Evolutionary conservation across 92 coral and sea anemone species (phyloP), one percentile per base, ranked within the genome.

Genomic region (Epizoanthus rinbou): DNA sequence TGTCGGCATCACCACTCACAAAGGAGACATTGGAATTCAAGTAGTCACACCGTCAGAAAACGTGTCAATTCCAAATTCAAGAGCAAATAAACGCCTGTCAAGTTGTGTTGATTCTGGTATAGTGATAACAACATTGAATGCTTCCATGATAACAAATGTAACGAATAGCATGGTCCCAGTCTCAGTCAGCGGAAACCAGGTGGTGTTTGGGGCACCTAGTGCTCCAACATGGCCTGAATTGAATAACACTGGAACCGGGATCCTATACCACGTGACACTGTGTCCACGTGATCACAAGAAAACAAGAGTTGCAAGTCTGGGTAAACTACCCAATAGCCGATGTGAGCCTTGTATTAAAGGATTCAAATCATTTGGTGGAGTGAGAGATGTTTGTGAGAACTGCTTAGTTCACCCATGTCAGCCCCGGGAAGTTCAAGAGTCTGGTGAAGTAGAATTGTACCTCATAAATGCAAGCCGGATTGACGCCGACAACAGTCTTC

Each of bases 191-290:
- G 90, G 67, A 3, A 18, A 84, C 19, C 64, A 62, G 17, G 70
- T 91, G 15, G 64, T 89, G 13, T 65, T 91, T 39, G 95, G 95
- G 15, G 57, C 75, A 10, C 95, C 92, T 0, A 78, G 63, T 52
- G 31, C 65, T 19, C 81, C 57, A 59, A 79, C 89, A 5, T 92
- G 95, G 95, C 90, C 92, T 1, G 78, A 8, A 16, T 21, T 50
- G 19, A 50, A 25, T 14, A 79, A 82, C 63, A 25, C 70, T 5
- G 86, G 90, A 17, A 75, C 91, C 1, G 95, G 95, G 2, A 86
- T 93, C 70, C 89, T 92, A 3, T 89, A 86, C 65, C 52, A 63
- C 64, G 67, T 91, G 47, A 33, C 86, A 15, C 75, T 80, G 37
- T 92, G 95, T 67, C 84, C 90, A 15, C 76, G 60, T 7, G 57